Evolutionary conservation across 2,888 invertebrate species (phyloP).

Genomic region (Oxyteleia sp.): DNA sequence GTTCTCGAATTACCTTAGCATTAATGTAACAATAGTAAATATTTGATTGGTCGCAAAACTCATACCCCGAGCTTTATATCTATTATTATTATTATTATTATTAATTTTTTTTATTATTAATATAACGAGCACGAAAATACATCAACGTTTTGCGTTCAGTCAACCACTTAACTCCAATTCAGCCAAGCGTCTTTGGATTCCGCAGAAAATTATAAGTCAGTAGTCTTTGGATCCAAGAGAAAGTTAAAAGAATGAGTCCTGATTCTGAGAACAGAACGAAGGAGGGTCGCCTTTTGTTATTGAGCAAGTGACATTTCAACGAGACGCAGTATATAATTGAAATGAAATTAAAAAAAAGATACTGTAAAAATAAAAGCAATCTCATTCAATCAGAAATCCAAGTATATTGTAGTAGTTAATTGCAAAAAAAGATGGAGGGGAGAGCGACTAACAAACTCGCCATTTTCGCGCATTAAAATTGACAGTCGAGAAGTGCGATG

Average conservation of each 20-base stretch:
- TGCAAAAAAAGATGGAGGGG: constrained; percentile 40
- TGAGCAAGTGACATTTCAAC: constrained; percentile 53
- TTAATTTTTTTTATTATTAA: constrained; percentile 52
- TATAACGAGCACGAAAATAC: constrained; percentile 68
- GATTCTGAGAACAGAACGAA: constrained; percentile 49
- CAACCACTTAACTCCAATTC: constrained; percentile 66
- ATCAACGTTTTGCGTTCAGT: constrained; percentile 61
- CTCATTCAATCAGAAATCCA: constrained; percentile 27
- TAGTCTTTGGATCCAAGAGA: constrained; percentile 62
- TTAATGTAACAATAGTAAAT: constrained; percentile 57
- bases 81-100: constrained; percentile 22
- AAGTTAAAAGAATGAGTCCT: constrained; percentile 36
- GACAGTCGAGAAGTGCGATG: constrained; percentile 47
- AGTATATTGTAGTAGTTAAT: constrained; percentile 9
- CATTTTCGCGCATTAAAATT: constrained; percentile 50
- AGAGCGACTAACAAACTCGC: constrained; percentile 56
- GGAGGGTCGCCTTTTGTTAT: constrained; percentile 49
- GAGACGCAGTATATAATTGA: constrained; percentile 10
- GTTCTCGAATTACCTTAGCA: constrained; percentile 46
- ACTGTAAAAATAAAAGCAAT: constrained; percentile 16
- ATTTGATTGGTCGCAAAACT: constrained; percentile 56
- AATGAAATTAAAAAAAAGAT: constrained; percentile 5
- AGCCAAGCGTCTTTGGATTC: constrained; percentile 65
- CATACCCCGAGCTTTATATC: constrained; percentile 46
- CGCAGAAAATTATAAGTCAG: constrained; percentile 58